Evolutionary conservation across 2,888 invertebrate species (phyloP).

Genomic region (Sphaerophoria taeniata): DNA sequence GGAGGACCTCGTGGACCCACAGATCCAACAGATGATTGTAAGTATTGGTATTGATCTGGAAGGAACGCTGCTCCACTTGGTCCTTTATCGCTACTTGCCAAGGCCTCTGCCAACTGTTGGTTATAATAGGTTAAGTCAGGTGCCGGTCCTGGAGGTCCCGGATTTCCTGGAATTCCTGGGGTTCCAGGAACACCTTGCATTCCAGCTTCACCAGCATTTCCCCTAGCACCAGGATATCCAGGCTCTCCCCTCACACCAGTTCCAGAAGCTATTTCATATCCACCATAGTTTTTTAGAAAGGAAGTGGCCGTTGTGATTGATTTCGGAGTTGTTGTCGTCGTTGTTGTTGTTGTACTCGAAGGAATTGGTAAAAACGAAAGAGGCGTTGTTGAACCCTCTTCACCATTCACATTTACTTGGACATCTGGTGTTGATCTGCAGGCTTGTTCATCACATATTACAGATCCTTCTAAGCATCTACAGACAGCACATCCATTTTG

Average conservation of each 20-base stretch:
- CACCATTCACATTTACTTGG: slow-evolving; percentile 39
- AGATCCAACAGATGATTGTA: slow-evolving; percentile 91
- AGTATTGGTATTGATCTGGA: slow-evolving; percentile 88
- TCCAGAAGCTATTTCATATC: slow-evolving; percentile 73
- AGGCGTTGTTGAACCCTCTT: slow-evolving; percentile 47
- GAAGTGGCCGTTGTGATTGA: slow-evolving; percentile 65
- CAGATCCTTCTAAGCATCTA: slow-evolving; percentile 86
- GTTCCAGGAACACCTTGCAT: slow-evolving; percentile 77
- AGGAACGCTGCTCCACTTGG: slow-evolving; percentile 85
- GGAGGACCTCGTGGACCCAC: slow-evolving; percentile 91
- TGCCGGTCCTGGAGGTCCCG: slow-evolving; percentile 87
- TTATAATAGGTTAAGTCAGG: slow-evolving; percentile 84
- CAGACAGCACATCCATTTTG: slow-evolving; percentile 87
- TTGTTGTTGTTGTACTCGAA: slow-evolving; percentile 73
- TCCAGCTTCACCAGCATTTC: slow-evolving; percentile 78
- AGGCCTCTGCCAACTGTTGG: slow-evolving; percentile 88
- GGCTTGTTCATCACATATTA: slow-evolving; percentile 84
- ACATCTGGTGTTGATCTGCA: slow-evolving; percentile 69
- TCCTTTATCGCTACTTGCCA: slow-evolving; percentile 90
- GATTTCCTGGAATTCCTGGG: slow-evolving; percentile 83
- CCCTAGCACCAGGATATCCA: slow-evolving; percentile 86
- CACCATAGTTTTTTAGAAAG: slow-evolving; percentile 71
- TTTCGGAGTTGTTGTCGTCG: slow-evolving; percentile 70
- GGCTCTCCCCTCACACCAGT: slow-evolving; percentile 85
- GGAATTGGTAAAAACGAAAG: slow-evolving; percentile 44